Evolutionary conservation across 2,888 invertebrate genomes (phyloP).

Genomic region (Slavum lentiscoides): DNA sequence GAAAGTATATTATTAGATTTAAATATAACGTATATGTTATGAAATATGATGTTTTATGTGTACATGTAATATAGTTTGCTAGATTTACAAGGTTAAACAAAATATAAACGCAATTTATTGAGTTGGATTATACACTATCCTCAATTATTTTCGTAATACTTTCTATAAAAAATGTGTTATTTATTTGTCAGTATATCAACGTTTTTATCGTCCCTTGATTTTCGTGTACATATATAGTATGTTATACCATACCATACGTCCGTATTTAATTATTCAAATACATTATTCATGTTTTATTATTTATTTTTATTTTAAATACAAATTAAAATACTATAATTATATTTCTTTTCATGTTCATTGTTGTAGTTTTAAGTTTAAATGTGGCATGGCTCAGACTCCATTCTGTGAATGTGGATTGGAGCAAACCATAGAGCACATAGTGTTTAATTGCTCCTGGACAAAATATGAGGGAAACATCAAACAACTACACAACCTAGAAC

Average conservation of each 20-base stretch:
- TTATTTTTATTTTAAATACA: neutral
- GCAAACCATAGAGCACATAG: too few species aligned
- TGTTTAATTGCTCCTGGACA: too few species aligned
- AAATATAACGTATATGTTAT: neutral
- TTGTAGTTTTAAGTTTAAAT: neutral
- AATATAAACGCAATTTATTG: neutral
- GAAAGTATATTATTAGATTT: neutral
- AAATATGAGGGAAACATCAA: too few species aligned
- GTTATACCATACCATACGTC: too few species aligned
- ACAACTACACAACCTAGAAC: too few species aligned
- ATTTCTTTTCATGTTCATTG: neutral
- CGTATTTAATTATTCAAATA: neutral
- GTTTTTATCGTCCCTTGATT: neutral
- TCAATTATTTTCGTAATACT: neutral
- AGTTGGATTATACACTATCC: neutral
- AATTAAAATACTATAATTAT: neutral
- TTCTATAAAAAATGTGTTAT: neutral
- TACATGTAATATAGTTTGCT: neutral
- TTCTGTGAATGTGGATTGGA: too few species aligned
- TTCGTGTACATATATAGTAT: neutral
- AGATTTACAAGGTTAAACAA: neutral
- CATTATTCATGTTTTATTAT: neutral
- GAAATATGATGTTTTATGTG: neutral
- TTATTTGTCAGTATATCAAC: neutral
- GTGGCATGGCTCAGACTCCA: too few species aligned